Evolutionary conservation across 2,888 invertebrate species (phyloP).

Genomic region (Sympetrum striolatum): DNA sequence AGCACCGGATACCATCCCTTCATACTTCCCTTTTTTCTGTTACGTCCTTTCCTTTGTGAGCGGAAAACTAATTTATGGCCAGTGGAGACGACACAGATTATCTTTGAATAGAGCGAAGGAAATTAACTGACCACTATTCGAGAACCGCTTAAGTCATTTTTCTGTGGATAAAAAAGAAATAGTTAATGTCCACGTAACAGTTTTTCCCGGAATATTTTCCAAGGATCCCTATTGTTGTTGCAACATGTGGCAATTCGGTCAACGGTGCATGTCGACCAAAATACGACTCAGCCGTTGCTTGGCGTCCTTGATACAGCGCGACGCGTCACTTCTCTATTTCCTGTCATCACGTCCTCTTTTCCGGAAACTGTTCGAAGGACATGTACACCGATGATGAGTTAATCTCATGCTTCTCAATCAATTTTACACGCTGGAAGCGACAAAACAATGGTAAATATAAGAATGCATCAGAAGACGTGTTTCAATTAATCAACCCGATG

Average conservation of each 20-base stretch:
- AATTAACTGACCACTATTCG: not conserved
- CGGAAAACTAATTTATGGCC: not conserved
- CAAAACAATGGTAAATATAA: not conserved
- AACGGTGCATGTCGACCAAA: constrained; percentile 7
- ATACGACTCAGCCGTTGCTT: not conserved
- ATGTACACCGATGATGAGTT: not conserved
- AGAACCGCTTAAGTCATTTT: not conserved
- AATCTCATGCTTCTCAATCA: not conserved
- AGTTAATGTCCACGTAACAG: not conserved
- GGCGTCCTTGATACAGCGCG: not conserved
- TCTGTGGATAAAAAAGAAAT: not conserved
- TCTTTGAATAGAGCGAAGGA: not conserved
- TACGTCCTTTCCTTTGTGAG: not conserved
- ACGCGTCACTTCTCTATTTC: not conserved
- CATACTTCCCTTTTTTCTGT: not conserved
- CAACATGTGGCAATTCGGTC: not conserved
- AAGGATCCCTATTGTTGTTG: not conserved
- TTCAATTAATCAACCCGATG: not conserved
- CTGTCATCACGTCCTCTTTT: not conserved
- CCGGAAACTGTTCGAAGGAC: constrained; percentile 16
- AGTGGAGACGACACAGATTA: not conserved
- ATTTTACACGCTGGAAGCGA: not conserved
- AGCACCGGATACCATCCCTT: not conserved
- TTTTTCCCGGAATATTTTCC: not conserved
- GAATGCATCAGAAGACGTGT: not conserved